Base-by-base conservation (phyloP, 2,888 invertebrate species). In the Eumacrocentrus americanus region DNA sequence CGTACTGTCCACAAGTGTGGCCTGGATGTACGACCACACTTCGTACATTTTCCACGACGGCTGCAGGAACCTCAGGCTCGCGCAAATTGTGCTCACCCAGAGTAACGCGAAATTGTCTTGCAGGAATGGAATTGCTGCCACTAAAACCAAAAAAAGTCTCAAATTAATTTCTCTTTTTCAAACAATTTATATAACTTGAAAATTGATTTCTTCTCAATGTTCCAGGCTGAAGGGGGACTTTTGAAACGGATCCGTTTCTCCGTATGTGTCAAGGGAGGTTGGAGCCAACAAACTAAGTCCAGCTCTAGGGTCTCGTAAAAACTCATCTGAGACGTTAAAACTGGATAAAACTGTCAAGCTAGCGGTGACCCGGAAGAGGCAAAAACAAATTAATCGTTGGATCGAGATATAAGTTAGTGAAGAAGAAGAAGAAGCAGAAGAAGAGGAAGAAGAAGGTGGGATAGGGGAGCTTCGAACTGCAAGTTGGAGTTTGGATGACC, bases 31-130 rank as follows among this genome's bases (percentile, higher is more conserved):
- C 84, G 48, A 89, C 78, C 22, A 91, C 85, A 58, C 81, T 82
- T 9, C 80, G 78, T 4, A 86, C 81, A 16, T 75, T 66, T 60
- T 83, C 75, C 78, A 85, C 73, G 80, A 79, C 67, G 70, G 84
- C 78, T 75, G 83, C 71, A 58, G 84, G 74, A 67, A 80, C 76
- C 50, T 86, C 85, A 9, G 81, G 82, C 25, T 83, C 82, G 0
- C 85, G 85, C 61, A 92, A 84, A 73, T 91, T 88, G 58, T 91
- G 88, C 67, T 89, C 86, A 0, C 92, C 92, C 0, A 89, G 81
- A 0, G 88, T 87, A 1, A 90, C 86, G 40, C 88, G 86, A 16
- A 93, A 81, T 68, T 89, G 88, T 9, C 89, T 83, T 61, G 85
- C 85, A 71, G 89, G 85, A 65, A 89, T 84, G 64, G 87, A 82